Evolutionary conservation across 2,888 invertebrate genomes (phyloP), one percentile per base, ranked within the genome.

Genomic region (Ichneumoninae sp.): DNA sequence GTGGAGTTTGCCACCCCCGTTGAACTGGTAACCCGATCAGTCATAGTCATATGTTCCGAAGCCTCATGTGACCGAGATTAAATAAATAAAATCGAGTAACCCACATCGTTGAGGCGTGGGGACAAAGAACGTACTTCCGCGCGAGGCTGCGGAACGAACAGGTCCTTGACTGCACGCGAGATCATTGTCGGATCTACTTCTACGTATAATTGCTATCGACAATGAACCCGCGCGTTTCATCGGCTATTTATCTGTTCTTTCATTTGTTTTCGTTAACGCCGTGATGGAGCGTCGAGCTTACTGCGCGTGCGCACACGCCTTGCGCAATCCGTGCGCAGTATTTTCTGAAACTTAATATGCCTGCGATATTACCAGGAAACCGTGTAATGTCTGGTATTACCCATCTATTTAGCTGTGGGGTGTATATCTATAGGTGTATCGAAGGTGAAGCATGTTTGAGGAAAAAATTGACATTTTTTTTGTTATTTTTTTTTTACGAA

Each of bases 1-100:
- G 80, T 79, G 83, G 75, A 63, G n/a, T 75, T 73, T 66, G 50
- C 71, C 68, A 66, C 71, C 83, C 76, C 63, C 68, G 26, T 68
- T 85, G 66, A 80, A 74, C 80, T 83, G 82, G 73, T 83, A 73
- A 85, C 76, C 76, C 80, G 71, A 81, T 36, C 52, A 69, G 47
- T 69, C 76, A 76, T 19, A 76, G 68, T 85, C 85, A 83, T 65
- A 52, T 70, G 73, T 52, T 73, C 68, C 47, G 19, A 78, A 36
- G 50, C 40, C 69, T 83, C 83, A 77, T 83, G 83, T 81, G 83
- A 77, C 70, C 65, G 16, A 33, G 26, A 70, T 60, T 60, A 65
- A 71, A 81, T 75, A 71, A 75, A 83, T 52, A 63, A 71, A 52
- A 80, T 40, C 52, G 60, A 16, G 26, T 73, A 81, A 65, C 68